A percentile compares a stretch with the other conserved stretches of the same genome.
Conservation (phyloP, 2,888 invertebrate genomes). For the Xanthia icteritia region DNA sequence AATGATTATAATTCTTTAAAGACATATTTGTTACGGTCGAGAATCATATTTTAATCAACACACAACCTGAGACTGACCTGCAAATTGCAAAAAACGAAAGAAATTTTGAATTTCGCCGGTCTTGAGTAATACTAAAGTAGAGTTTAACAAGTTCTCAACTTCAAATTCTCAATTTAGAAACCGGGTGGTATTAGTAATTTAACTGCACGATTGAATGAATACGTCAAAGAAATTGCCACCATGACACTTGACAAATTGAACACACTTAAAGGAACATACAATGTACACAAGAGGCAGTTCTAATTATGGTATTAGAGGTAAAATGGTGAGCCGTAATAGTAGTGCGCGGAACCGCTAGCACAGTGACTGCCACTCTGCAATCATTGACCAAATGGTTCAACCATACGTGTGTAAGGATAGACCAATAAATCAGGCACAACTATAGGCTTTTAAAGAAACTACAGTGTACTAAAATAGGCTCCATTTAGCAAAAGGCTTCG, state of each 20-base stretch:
- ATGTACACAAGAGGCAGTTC: not conserved
- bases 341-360: not conserved
- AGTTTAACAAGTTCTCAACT: not conserved
- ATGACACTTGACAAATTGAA: not conserved
- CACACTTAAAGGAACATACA: not conserved
- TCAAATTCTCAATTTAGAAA: not conserved
- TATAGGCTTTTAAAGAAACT: not conserved
- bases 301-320: conserved; percentile 7
- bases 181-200: not conserved
- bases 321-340: not conserved
- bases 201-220: not conserved
- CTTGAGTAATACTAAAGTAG: not conserved
- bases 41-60: too few relatives aligned
- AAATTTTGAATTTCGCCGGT: not conserved
- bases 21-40: too few relatives aligned
- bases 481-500: not conserved
- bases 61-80: too few relatives aligned
- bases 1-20: too few relatives aligned
- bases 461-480: not conserved
- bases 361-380: conserved; percentile 2
- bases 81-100: too few relatives aligned
- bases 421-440: not conserved
- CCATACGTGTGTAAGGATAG: conserved; percentile 4
- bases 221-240: not conserved
- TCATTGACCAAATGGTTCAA: conserved; percentile 11